A percentile compares a stretch with the other conserved stretches of the same genome.
Conservation (phyloP, 2,113 vertebrate species). For the Cephalopholis sonnerati region DNA sequence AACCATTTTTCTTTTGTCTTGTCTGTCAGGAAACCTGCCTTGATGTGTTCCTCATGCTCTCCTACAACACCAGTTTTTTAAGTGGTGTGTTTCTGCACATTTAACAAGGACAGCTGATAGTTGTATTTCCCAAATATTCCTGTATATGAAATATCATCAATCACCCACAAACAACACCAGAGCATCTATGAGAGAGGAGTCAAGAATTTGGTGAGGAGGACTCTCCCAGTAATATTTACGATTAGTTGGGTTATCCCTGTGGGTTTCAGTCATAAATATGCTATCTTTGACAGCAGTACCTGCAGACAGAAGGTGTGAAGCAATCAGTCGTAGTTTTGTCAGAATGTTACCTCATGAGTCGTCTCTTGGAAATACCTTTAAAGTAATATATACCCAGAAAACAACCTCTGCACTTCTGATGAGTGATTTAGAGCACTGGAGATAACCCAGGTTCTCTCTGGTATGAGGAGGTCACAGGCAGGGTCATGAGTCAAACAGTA, state of each 20-base stretch:
- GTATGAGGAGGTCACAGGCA: constrained; percentile 30
- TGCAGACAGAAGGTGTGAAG: background rate
- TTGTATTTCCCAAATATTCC: too few relatives aligned
- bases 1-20: background rate
- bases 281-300: constrained; percentile 23
- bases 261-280: background rate
- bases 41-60: background rate
- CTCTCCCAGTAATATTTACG: constrained; percentile 15
- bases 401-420: background rate
- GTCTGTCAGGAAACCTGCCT: background rate
- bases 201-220: background rate
- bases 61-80: background rate
- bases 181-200: too few relatives aligned
- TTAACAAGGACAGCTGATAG: background rate
- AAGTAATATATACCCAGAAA: background rate
- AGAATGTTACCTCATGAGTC: background rate
- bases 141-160: too few relatives aligned
- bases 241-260: background rate
- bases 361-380: background rate
- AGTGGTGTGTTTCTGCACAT: background rate
- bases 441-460: background rate
- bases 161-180: too few relatives aligned
- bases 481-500: constrained; percentile 1
- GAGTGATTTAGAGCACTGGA: constrained; percentile 7
- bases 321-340: background rate